These are phyloP conservation scores for Amorpha juglandis DNA, from an alignment of 2,888 invertebrate species.

Conservation along the genomic window DNA sequence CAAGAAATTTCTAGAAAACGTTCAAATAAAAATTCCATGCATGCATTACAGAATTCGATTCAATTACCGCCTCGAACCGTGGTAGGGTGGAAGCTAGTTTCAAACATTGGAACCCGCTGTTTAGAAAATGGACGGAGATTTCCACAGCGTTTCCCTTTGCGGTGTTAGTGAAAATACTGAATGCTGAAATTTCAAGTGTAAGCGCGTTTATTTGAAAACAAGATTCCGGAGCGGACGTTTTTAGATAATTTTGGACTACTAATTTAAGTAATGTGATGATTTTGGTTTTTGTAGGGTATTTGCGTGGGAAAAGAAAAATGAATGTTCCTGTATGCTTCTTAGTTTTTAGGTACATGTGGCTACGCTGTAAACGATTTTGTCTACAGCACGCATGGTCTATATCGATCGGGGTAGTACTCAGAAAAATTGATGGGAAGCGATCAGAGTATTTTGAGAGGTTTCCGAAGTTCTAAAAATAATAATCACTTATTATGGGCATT, in stretches of 20 bases:
- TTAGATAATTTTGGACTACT: not conserved
- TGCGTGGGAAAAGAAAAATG: too few relatives aligned
- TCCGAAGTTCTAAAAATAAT: too few relatives aligned
- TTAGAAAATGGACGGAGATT: slow-evolving; percentile 58
- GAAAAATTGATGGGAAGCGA: too few relatives aligned
- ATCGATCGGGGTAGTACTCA: too few relatives aligned
- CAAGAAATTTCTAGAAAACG: not conserved
- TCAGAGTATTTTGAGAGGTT: too few relatives aligned
- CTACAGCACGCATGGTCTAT: too few relatives aligned
- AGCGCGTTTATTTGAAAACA: slow-evolving; percentile 27
- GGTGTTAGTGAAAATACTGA: slow-evolving; percentile 24
- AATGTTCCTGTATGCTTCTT: too few relatives aligned
- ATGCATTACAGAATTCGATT: slow-evolving; percentile 22
- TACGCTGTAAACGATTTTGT: too few relatives aligned
- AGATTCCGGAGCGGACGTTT: slow-evolving; percentile 5
- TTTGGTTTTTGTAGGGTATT: not conserved
- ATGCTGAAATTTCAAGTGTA: slow-evolving; percentile 15
- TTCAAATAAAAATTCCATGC: slow-evolving; percentile 20
- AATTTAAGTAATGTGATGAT: not conserved
- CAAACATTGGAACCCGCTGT: slow-evolving; percentile 48
- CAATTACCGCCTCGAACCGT: slow-evolving; percentile 35
- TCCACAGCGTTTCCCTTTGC: slow-evolving; percentile 46
- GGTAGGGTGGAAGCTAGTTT: slow-evolving; percentile 41
- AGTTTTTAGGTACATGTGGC: too few relatives aligned
- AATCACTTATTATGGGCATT: too few relatives aligned